Conservation (phyloP, 2,797 vertebrate species). For the Limnodromus scolopaceus region DNA sequence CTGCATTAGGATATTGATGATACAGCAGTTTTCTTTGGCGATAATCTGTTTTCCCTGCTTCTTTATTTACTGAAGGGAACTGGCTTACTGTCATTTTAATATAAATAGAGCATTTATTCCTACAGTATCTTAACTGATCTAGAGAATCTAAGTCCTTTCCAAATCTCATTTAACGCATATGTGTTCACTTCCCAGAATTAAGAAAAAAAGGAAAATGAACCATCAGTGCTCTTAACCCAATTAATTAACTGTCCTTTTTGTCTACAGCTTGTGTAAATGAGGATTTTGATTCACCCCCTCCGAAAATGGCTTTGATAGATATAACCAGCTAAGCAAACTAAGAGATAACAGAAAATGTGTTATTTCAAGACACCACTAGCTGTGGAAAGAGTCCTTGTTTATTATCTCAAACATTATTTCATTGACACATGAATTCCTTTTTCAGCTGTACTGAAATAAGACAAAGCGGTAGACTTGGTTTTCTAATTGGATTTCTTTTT, state of each 20-base stretch:
- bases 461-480: background rate
- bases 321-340: background rate
- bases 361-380: background rate
- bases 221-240: background rate
- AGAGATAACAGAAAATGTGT: background rate
- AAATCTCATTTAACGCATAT: background rate
- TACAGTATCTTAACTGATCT: background rate
- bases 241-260: background rate
- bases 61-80: background rate
- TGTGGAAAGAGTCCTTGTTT: background rate
- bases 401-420: background rate
- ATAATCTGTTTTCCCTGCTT: background rate
- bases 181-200: background rate
- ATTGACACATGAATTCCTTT: background rate
- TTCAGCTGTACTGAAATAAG: background rate
- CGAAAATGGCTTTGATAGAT: background rate
- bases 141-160: background rate
- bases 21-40: background rate
- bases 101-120: background rate
- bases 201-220: background rate
- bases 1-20: background rate
- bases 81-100: background rate
- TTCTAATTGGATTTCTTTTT: background rate
- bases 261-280: background rate
- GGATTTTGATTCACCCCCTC: background rate